These are phyloP conservation scores for Plemyria rubiginata DNA, from an alignment of 2,888 invertebrate genomes.

Conservation along the genomic window DNA sequence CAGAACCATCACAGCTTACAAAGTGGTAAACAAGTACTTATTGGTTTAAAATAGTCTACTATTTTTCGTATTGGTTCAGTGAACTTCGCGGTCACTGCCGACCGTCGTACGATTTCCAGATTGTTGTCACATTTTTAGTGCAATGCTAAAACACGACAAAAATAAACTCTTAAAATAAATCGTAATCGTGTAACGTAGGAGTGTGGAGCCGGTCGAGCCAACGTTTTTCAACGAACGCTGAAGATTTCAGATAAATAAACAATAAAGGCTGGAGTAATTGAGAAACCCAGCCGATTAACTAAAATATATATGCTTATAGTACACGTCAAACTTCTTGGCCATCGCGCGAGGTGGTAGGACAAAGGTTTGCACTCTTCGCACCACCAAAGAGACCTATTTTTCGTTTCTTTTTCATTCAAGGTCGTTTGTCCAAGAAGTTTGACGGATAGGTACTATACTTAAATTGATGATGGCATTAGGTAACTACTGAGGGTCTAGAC, in stretches of 20 bases:
- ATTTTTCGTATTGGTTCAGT: constrained; percentile 60
- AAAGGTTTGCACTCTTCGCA: too few species aligned
- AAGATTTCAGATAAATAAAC: constrained; percentile 19
- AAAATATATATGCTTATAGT: too few species aligned
- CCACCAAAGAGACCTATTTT: too few species aligned
- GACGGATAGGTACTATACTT: too few species aligned
- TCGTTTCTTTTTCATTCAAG: too few species aligned
- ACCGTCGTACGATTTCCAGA: constrained; percentile 50
- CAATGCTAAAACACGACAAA: constrained; percentile 39
- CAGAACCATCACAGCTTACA: constrained; percentile 24
- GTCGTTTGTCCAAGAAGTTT: too few species aligned
- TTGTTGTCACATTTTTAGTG: constrained; percentile 47
- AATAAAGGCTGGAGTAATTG: constrained; percentile 11
- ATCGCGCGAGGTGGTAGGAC: too few species aligned
- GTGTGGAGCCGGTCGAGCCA: constrained; percentile 8
- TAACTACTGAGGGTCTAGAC: too few species aligned
- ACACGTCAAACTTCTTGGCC: too few species aligned
- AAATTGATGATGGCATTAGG: too few species aligned
- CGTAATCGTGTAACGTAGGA: constrained; percentile 20
- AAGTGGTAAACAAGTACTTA: constrained; percentile 20
- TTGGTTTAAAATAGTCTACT: constrained; percentile 50
- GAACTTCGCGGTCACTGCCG: constrained; percentile 63
- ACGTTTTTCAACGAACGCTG: constrained; percentile 13
- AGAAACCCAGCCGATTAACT: background rate
- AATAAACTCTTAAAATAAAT: constrained; percentile 37